Conservation (phyloP, 2,797 vertebrate genomes). For the Anisognathus igniventris region DNA sequence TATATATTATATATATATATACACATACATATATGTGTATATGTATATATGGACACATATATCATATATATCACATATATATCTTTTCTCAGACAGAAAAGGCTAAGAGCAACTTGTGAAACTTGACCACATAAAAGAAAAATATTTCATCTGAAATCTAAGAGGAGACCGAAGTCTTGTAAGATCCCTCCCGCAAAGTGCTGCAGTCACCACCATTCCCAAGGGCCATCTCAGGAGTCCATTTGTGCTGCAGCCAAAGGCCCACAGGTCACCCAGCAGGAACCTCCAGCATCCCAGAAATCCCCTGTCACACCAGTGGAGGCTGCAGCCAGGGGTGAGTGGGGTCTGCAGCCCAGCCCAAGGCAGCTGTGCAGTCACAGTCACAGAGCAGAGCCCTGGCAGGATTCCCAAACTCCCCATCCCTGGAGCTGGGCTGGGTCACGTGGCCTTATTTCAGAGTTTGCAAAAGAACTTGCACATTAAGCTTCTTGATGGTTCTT, state of each 20-base stretch:
- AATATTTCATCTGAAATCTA: background rate
- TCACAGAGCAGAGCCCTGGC: background rate
- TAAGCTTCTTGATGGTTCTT: background rate
- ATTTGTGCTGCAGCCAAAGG: background rate
- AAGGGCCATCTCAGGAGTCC: background rate
- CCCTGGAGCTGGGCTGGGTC: background rate
- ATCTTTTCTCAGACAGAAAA: background rate
- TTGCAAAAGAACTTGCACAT: no score
- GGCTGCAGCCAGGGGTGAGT: background rate
- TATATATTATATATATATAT: background rate
- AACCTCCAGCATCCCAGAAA: background rate
- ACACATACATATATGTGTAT: rapidly evolving
- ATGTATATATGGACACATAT: background rate
- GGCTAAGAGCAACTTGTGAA: background rate
- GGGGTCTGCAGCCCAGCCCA: background rate
- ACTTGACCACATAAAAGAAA: background rate
- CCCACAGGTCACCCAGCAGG: background rate
- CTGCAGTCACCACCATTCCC: rapidly evolving
- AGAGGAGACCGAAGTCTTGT: background rate
- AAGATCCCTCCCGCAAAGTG: background rate
- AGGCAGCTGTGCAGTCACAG: background rate
- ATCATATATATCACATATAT: background rate
- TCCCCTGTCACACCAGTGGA: rapidly evolving
- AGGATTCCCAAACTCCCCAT: rapidly evolving
- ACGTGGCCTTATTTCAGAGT: rapidly evolving